phyloP scores from a whole-genome alignment of 1,140 invertebrate species.

The Megalopta genalis region DNA sequence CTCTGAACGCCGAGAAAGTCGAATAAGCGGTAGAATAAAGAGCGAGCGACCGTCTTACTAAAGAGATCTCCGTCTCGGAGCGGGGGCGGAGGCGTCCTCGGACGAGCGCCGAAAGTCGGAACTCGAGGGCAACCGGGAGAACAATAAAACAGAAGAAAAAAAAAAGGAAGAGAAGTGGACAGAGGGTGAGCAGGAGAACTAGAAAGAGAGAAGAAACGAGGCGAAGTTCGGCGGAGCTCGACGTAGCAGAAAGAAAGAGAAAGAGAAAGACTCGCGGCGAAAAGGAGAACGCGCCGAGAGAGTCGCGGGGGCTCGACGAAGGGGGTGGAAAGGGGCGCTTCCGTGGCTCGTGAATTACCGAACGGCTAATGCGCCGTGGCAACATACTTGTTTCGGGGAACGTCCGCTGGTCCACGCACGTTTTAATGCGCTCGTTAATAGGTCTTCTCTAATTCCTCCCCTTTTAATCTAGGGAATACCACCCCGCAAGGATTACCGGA shows the following conservation, averaged over 20 bases:
- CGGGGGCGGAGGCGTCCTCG: slow-evolving; percentile 34
- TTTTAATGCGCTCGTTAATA: slow-evolving; percentile 75
- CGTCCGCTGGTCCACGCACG: slow-evolving; percentile 52
- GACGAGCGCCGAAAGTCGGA: slow-evolving; percentile 53
- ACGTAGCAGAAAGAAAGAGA: slow-evolving; percentile 13
- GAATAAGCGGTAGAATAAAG: slow-evolving; percentile 54
- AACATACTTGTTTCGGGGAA: slow-evolving; percentile 47
- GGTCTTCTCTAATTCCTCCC: slow-evolving; percentile 53
- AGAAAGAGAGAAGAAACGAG: not conserved
- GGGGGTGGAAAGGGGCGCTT: not conserved
- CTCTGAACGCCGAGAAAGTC: slow-evolving; percentile 26
- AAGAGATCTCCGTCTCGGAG: slow-evolving; percentile 44
- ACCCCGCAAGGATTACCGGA: slow-evolving; percentile 69
- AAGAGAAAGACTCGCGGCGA: no score
- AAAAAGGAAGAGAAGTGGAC: not conserved
- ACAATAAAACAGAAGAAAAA: slow-evolving; percentile 55
- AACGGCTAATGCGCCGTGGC: slow-evolving; percentile 50
- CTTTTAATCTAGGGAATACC: slow-evolving; percentile 56
- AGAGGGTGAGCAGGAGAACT: not conserved
- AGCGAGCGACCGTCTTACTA: slow-evolving; percentile 48
- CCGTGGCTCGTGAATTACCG: slow-evolving; percentile 55
- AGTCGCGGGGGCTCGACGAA: no score
- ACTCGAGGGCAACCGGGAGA: slow-evolving; percentile 50
- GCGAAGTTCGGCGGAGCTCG: no score
- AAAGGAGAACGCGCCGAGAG: no score